These are phyloP conservation scores for Muricea muricata DNA, from an alignment of 92 coral and sea anemone genomes.

Conservation along the genomic window DNA sequence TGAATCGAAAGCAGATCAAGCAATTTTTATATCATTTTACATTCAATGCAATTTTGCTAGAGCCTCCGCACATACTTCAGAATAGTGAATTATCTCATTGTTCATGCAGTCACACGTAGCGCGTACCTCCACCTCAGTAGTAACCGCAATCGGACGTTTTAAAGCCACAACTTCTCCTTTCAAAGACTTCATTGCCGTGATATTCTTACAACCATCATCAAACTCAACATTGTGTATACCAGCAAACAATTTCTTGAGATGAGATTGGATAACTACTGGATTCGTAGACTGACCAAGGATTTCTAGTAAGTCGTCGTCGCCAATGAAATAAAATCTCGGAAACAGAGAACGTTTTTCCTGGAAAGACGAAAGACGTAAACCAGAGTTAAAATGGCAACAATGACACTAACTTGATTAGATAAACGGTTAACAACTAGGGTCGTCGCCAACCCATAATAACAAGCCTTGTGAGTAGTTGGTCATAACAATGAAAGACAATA, in stretches of 20 bases:
- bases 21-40: too few species aligned
- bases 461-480: too few species aligned
- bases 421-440: too few species aligned
- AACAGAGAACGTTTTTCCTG: constrained; percentile 96
- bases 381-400: too few species aligned
- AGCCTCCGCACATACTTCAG: too few species aligned
- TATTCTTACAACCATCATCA: constrained; percentile 92
- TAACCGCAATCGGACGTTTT: constrained; percentile 84
- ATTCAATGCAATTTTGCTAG: too few species aligned
- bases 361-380: not conserved
- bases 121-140: constrained; percentile 97
- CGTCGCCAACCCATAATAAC: too few species aligned
- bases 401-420: too few species aligned
- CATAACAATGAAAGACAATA: too few species aligned
- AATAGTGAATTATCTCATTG: not conserved
- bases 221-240: constrained; percentile 93
- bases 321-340: constrained; percentile 97
- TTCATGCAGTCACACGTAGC: not conserved
- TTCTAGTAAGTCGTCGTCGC: constrained; percentile 87
- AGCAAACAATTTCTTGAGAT: constrained; percentile 94
- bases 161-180: constrained; percentile 91
- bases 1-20: too few species aligned
- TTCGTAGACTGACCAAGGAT: constrained; percentile 99
- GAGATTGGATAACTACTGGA: constrained; percentile 94
- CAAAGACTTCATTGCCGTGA: constrained; percentile 92